phyloP scores from a whole-genome alignment of 2,797 vertebrate genomes.

The Notolepis coatsorum region DNA sequence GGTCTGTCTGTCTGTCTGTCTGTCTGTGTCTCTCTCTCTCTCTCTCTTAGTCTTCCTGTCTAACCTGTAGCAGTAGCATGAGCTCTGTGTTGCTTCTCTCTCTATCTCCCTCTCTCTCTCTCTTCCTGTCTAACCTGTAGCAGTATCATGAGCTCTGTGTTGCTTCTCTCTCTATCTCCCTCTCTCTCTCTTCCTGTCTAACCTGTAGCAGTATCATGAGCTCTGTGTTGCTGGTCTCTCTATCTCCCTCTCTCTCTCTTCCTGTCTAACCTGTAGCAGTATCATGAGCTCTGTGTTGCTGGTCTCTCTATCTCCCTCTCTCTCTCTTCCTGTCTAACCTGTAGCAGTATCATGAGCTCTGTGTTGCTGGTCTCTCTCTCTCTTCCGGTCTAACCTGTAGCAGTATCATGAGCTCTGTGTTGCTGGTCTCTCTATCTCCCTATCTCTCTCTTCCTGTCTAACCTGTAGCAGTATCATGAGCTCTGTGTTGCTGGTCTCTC shows the following conservation, averaged over 20 bases:
- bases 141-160: no score
- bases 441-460: not conserved
- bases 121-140: no score
- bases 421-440: not conserved
- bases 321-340: not conserved
- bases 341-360: no score
- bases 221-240: slow-evolving; percentile 80
- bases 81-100: not conserved
- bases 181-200: slow-evolving; percentile 4
- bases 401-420: no score
- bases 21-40: not conserved
- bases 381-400: no score
- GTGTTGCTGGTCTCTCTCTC: no score
- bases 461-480: no score
- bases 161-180: not conserved
- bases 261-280: slow-evolving; percentile 79
- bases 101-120: not conserved
- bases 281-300: slow-evolving; percentile 79
- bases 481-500: not conserved
- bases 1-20: no score
- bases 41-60: not conserved
- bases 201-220: slow-evolving; percentile 84
- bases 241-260: no score
- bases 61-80: no score
- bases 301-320: slow-evolving; percentile 56